These are phyloP conservation scores for Caradrina kadenii DNA, from an alignment of 2,888 invertebrate genomes.

Conservation along the genomic window DNA sequence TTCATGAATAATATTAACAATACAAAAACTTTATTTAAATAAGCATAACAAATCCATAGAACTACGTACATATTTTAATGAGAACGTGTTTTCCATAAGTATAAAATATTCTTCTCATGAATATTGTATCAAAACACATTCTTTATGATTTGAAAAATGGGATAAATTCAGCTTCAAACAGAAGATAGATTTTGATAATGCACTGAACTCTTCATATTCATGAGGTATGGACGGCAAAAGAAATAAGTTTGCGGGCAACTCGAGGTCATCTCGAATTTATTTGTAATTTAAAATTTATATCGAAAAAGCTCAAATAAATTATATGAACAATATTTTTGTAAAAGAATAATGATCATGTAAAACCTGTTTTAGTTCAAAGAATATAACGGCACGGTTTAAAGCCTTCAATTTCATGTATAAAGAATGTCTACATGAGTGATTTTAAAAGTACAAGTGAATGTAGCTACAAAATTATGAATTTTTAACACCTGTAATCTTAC, in stretches of 20 bases:
- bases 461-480: too few species aligned
- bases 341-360: too few species aligned
- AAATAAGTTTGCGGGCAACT: conserved; percentile 1
- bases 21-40: conserved; percentile 32
- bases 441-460: too few species aligned
- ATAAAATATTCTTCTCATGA: conserved; percentile 38
- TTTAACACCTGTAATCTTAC: too few species aligned
- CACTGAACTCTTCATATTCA: conserved; percentile 68
- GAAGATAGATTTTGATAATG: conserved; percentile 65
- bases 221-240: conserved; percentile 34
- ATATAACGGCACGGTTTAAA: too few species aligned
- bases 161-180: conserved; percentile 47
- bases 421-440: too few species aligned
- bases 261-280: neutral
- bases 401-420: too few species aligned
- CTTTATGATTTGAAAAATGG: conserved; percentile 37
- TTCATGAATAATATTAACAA: neutral
- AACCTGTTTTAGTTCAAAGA: too few species aligned
- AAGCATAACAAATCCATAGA: conserved; percentile 14
- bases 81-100: conserved; percentile 24
- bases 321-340: too few species aligned
- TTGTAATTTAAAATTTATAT: too few species aligned
- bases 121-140: conserved; percentile 48
- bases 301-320: too few species aligned
- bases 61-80: conserved; percentile 29